These are phyloP conservation scores for Phrynosoma platyrhinos DNA, from an alignment of 2,113 vertebrate species.

Conservation along the genomic window DNA sequence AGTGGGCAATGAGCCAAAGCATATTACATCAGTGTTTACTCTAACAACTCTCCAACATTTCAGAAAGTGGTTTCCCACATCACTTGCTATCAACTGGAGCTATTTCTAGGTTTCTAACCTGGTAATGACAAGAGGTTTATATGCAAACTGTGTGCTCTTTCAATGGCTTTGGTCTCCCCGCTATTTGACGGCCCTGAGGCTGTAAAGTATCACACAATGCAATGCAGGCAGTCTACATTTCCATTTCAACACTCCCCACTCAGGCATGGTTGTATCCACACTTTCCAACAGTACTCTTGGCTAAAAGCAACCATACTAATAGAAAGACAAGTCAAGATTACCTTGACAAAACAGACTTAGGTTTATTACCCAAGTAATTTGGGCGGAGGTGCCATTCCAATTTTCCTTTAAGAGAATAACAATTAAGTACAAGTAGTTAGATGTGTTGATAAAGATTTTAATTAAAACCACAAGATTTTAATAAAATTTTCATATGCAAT, in stretches of 20 bases:
- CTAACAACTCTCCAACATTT: background rate
- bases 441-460: background rate
- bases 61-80: background rate
- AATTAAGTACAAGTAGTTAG: background rate
- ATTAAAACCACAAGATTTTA: background rate
- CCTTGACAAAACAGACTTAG: background rate
- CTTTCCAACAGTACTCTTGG: background rate
- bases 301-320: background rate
- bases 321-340: background rate
- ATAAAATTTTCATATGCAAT: background rate
- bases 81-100: background rate
- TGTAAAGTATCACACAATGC: background rate
- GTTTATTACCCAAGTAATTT: background rate
- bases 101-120: background rate
- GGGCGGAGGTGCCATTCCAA: background rate
- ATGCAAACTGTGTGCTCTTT: background rate
- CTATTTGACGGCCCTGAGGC: background rate
- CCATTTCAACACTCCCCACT: background rate
- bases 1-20: too few species aligned
- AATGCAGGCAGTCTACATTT: background rate
- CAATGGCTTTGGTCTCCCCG: background rate
- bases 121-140: background rate
- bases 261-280: background rate
- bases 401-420: background rate
- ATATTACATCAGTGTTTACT: background rate